Percentiles rank a stretch among this genome's conserved stretches.
phyloP scores from a whole-genome alignment of 2,113 vertebrate species.

The Mustela lutreola region DNA sequence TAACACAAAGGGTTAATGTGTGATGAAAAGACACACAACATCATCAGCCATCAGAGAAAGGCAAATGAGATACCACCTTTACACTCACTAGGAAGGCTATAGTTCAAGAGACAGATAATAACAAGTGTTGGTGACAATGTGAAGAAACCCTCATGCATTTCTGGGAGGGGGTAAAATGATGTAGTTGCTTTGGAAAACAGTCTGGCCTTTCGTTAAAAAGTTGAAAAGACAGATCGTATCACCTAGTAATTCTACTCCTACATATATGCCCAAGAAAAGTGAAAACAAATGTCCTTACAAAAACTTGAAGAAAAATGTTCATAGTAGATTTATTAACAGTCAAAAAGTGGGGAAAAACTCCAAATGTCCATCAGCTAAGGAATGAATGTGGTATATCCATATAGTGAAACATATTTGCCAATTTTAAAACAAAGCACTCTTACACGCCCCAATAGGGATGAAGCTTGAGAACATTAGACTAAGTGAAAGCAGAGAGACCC shows the following conservation, averaged over 20 bases:
- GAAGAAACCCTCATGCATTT: background rate
- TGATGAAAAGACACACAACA: background rate
- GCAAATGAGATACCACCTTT: background rate
- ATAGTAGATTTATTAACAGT: background rate
- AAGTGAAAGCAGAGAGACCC: background rate
- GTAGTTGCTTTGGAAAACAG: background rate
- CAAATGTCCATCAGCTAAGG: background rate
- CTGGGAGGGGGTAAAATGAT: background rate
- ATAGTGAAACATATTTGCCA: background rate
- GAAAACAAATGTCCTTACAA: background rate
- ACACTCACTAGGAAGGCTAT: background rate
- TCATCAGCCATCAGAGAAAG: conserved; percentile 34
- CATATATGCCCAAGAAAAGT: background rate
- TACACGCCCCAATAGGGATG: background rate
- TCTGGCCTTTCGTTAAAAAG: background rate
- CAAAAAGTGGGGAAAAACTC: background rate
- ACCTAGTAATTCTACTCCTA: background rate
- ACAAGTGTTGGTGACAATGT: background rate
- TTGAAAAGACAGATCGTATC: background rate
- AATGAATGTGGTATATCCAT: background rate
- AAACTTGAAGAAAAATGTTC: background rate
- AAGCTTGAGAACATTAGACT: background rate
- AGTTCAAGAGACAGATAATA: background rate
- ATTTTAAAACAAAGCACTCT: background rate
- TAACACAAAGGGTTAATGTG: background rate